Percentiles rank a stretch among this genome's conserved stretches.
phyloP scores from a whole-genome alignment of 2,797 vertebrate genomes.

The Enteromius argenteus region DNA sequence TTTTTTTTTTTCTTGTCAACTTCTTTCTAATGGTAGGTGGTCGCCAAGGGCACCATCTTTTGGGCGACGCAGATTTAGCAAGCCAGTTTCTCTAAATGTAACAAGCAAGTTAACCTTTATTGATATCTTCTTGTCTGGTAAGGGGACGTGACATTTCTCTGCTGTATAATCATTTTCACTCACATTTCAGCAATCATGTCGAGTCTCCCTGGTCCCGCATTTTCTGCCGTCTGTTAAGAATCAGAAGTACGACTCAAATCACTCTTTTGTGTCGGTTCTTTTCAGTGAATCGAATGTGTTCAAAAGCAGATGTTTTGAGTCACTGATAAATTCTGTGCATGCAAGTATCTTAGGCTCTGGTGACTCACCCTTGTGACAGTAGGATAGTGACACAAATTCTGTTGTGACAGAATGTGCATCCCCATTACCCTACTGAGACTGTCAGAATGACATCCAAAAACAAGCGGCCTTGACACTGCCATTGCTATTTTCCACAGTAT shows the following conservation, averaged over 20 bases:
- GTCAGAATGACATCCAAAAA: constrained; percentile 25
- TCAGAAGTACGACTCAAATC: background rate
- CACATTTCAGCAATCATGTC: background rate
- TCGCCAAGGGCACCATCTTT: background rate
- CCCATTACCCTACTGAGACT: constrained; percentile 40
- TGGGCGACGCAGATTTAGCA: background rate
- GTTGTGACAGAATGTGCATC: constrained; percentile 44
- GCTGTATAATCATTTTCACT: background rate
- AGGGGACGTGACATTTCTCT: background rate
- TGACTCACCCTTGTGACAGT: constrained; percentile 37
- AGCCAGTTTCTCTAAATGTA: background rate
- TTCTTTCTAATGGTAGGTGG: background rate
- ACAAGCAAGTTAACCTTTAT: background rate
- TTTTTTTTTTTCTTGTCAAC: background rate
- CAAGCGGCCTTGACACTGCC: constrained; percentile 22
- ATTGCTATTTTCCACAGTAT: background rate
- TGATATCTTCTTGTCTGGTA: background rate
- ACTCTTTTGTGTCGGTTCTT: background rate
- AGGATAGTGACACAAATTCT: constrained; percentile 43
- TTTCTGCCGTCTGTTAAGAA: background rate
- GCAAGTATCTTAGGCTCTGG: constrained; percentile 10
- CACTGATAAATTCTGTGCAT: background rate
- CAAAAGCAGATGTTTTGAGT: constrained; percentile 24
- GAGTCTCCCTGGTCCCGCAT: background rate
- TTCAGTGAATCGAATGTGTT: background rate